Conservation (phyloP, 2,888 invertebrate species). For the Eupeodes luniger region DNA sequence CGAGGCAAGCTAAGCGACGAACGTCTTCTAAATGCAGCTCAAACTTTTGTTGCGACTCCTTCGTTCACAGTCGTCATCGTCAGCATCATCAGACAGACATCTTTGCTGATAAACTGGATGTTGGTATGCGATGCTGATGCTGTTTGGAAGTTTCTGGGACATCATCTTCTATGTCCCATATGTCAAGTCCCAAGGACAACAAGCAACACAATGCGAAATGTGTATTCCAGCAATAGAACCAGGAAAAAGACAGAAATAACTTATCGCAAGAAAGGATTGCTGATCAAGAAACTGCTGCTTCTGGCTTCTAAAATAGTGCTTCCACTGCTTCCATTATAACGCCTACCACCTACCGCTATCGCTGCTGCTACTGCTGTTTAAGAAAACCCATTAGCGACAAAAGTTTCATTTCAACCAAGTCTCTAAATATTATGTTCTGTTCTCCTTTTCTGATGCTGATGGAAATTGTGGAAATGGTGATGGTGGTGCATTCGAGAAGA, state of each 20-base stretch:
- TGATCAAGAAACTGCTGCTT: conserved; percentile 3
- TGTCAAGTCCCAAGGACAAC: conserved; percentile 36
- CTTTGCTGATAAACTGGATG: background rate
- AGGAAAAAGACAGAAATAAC: background rate
- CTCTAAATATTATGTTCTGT: conserved; percentile 33
- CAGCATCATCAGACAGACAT: conserved; percentile 42
- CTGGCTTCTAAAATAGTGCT: too few species aligned
- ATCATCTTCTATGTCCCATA: background rate
- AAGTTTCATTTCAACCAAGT: conserved; percentile 29
- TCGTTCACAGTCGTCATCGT: too few species aligned
- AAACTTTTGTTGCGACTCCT: conserved; percentile 41
- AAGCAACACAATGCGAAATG: conserved; percentile 7
- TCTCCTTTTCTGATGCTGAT: background rate
- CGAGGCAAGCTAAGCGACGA: too few species aligned
- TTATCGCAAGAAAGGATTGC: conserved; percentile 16
- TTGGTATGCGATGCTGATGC: background rate
- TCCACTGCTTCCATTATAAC: too few species aligned
- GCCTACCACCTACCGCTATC: too few species aligned
- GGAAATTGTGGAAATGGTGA: background rate
- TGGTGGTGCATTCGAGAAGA: conserved; percentile 20
- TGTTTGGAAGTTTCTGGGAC: conserved; percentile 1
- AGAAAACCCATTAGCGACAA: conserved; percentile 44
- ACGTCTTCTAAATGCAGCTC: conserved; percentile 27
- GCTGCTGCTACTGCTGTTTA: background rate
- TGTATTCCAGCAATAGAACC: conserved; percentile 1